Evolutionary conservation across 2,888 invertebrate species (phyloP).

Genomic region (Colletes collaris): DNA sequence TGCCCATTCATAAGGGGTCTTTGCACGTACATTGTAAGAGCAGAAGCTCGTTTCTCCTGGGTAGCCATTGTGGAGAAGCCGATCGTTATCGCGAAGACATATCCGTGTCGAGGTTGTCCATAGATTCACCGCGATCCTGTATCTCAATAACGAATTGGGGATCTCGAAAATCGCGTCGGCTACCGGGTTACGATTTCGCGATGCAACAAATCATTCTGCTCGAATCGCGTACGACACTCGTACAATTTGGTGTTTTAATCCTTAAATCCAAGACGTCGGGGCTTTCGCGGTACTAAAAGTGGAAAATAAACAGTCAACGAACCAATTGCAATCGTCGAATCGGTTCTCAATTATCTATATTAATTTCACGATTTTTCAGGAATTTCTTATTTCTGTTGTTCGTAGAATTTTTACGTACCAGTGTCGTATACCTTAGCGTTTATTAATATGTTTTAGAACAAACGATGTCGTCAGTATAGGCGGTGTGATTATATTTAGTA

Average conservation of each 20-base stretch:
- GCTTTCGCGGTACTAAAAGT: neutral
- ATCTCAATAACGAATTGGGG: slow-evolving; percentile 73
- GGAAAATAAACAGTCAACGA: neutral
- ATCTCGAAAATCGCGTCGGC: slow-evolving; percentile 26
- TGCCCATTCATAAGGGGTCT: slow-evolving; percentile 63
- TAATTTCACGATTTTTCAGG: too few species aligned
- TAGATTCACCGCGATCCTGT: slow-evolving; percentile 64
- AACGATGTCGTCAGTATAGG: too few species aligned
- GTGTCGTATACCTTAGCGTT: too few species aligned
- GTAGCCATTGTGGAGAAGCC: slow-evolving; percentile 66
- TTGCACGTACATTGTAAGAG: slow-evolving; percentile 49
- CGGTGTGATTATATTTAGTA: too few species aligned
- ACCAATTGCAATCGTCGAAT: neutral
- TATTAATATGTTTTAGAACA: too few species aligned
- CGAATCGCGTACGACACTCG: neutral
- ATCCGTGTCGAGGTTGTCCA: slow-evolving; percentile 68
- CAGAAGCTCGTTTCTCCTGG: slow-evolving; percentile 63
- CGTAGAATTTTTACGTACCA: too few species aligned
- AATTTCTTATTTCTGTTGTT: too few species aligned
- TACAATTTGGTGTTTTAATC: slow-evolving; percentile 2
- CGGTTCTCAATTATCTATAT: too few species aligned
- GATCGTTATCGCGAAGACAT: slow-evolving; percentile 70
- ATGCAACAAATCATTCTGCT: slow-evolving; percentile 1
- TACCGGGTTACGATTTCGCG: slow-evolving; percentile 9
- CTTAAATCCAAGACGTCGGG: slow-evolving; percentile 4